Base-by-base conservation (phyloP, 1,140 invertebrate species). In the Drosophila lacteicornis region DNA sequence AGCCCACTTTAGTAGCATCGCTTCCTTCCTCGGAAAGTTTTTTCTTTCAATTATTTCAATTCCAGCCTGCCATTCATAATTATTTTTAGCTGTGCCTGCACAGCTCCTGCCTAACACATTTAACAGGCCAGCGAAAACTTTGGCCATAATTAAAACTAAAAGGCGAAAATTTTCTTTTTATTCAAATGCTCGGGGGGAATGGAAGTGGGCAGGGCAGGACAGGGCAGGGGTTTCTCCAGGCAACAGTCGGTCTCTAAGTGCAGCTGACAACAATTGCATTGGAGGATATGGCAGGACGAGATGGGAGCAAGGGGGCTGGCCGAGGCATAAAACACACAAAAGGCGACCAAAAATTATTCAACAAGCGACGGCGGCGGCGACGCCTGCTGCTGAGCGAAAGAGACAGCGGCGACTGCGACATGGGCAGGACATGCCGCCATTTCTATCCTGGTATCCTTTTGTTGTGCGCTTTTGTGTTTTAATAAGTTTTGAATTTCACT, bases 231-330 rank as follows among this genome's bases (percentile, higher is more conserved):
- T 36, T 53, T 57, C 69, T 50, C 56, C 50, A 43, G 49, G 77
- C 59, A 73, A 79, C 65, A 80, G 78, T 75, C 79, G 67, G 80
- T 65, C 45, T 67, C 82, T 85, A 85, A 85, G 82, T 85, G 82
- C 82, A 85, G 82, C 82, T 85, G 82, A 85, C 82, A 85, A 85
- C 82, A 85, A 85, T 85, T 85, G 77, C 81, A 80, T 79, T 71
- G 66, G 58, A 47, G 51, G 49, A 33, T 51, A 49, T 71, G 47
- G 42, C 33, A 59, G 40, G 46, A 43, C 63, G 15, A n/a, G 15
- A n/a, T 51, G 36, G 66, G 30, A 17, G 8, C 1, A 33, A 50
- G 47, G 40, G 66, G 19, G 9, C 19, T 1, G 62, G 30, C n/a
- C 33, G 22, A 53, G 70, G 68, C 70, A 74, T 74, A 73, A 60